These are phyloP conservation scores for Temnothorax longispinosus DNA, from an alignment of 1,140 invertebrate genomes.

Conservation along the genomic window DNA sequence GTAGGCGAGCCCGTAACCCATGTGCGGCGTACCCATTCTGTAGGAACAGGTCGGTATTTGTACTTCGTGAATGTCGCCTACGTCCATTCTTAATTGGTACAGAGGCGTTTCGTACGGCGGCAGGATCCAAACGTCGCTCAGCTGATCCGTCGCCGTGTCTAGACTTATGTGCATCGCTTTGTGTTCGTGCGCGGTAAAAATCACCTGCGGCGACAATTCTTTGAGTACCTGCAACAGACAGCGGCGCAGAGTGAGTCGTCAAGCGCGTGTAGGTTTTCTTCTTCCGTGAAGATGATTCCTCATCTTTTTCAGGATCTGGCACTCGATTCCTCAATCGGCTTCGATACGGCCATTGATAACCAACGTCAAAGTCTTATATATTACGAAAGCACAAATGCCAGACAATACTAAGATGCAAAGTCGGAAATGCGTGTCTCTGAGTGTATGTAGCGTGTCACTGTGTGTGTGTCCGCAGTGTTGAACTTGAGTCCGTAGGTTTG, in stretches of 20 bases:
- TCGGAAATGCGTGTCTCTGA: no score
- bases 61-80: conserved; percentile 91
- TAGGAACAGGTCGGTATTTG: conserved; percentile 97
- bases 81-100: conserved; percentile 84
- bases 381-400: no score
- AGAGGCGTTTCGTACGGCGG: conserved; percentile 84
- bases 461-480: no score
- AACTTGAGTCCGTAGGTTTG: no score
- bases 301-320: no score
- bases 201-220: conserved; percentile 90
- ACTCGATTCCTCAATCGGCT: no score
- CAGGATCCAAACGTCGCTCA: conserved; percentile 84
- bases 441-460: no score
- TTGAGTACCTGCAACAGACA: conserved; percentile 87
- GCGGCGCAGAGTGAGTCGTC: no score
- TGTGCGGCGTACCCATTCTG: conserved; percentile 94
- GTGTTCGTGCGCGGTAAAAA: conserved; percentile 95
- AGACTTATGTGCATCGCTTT: conserved; percentile 87
- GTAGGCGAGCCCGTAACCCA: conserved; percentile 94
- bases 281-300: neutral
- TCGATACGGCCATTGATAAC: no score
- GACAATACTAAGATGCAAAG: no score
- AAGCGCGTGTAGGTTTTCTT: no score
- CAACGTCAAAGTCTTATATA: no score
- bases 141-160: conserved; percentile 83